Base-by-base conservation (phyloP, 2,113 vertebrate species). In the Haplotaxodon microlepis region DNA sequence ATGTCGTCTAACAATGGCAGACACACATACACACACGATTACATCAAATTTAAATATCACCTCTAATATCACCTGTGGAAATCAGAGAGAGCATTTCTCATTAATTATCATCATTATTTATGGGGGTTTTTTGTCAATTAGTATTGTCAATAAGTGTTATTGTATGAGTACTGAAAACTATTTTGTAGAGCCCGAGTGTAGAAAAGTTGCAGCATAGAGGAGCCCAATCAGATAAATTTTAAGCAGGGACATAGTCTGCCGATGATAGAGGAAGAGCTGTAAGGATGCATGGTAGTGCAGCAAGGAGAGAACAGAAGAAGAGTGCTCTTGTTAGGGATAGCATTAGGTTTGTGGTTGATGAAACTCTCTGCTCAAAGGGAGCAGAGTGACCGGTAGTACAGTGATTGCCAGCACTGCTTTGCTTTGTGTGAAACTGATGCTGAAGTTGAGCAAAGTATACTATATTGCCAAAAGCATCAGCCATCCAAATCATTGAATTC, bases 61-160 rank as follows among this genome's bases (percentile, higher is more conserved):
- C 40, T 45, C 38, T 45, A 27, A 27, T 24, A 27, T 42, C 66
- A 16, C 38, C n/a, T 42, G 38, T 42, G 21, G 5, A 73, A 24
- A 45, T 10, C 69, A 73, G 38, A 17, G 21, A 16, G 13, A 73
- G 69, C 38, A 45, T 10, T 73, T 45, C 38, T 45, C 66, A 73
- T 73, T 45, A 45, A 8, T 24, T 24, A 24, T 24, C 24, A 24
- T 24, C 24, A 14, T 45, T 42, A 63, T 63, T 36, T 61, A 10
- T 61, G 57, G 7, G 12, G 0, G 0, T 1, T 19, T 50, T 56
- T 56, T 59, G 24, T 16, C 13, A 6, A 31, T 59, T 59, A 59
- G 17, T n/a, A 19, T 36, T 36, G 56, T 59, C 27, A 59, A 5
- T 59, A 59, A 27, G 21, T 56, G 12, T 56, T 27, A 61, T 34